Percentiles rank a stretch among this genome's conserved stretches.
Evolutionary conservation across 1,140 invertebrate species (phyloP).

Genomic region (Metaphire vulgaris): DNA sequence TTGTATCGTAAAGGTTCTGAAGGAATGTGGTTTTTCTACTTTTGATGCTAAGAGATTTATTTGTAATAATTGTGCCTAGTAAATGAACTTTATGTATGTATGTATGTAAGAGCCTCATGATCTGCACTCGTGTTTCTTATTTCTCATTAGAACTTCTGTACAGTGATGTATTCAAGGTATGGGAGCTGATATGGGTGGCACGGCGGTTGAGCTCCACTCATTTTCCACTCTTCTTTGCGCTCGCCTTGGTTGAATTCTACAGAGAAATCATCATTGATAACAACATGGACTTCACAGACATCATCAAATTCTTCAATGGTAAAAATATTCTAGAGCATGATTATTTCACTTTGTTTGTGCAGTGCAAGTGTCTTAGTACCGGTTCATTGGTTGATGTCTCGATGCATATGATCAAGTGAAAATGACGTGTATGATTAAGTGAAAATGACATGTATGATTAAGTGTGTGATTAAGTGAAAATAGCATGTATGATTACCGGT

Average conservation of each 20-base stretch:
- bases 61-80: too few species aligned
- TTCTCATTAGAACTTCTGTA: constrained; percentile 68
- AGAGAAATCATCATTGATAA: constrained; percentile 87
- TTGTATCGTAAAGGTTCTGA: too few species aligned
- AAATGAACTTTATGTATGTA: too few species aligned
- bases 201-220: constrained; percentile 73
- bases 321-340: too few species aligned
- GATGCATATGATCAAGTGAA: not conserved
- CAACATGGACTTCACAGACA: constrained; percentile 94
- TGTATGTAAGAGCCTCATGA: too few species aligned
- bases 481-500: too few species aligned
- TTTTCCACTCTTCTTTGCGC: constrained; percentile 86
- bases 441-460: not conserved
- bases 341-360: too few species aligned
- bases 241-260: constrained; percentile 84
- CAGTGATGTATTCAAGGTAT: constrained; percentile 80
- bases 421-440: not conserved
- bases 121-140: too few species aligned
- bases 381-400: not conserved
- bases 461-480: too few species aligned
- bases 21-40: too few species aligned
- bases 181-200: constrained; percentile 95
- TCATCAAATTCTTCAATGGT: constrained; percentile 97
- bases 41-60: too few species aligned
- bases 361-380: not conserved